Base-by-base conservation (phyloP, 1,140 invertebrate species). In the Andricus grossulariae region DNA sequence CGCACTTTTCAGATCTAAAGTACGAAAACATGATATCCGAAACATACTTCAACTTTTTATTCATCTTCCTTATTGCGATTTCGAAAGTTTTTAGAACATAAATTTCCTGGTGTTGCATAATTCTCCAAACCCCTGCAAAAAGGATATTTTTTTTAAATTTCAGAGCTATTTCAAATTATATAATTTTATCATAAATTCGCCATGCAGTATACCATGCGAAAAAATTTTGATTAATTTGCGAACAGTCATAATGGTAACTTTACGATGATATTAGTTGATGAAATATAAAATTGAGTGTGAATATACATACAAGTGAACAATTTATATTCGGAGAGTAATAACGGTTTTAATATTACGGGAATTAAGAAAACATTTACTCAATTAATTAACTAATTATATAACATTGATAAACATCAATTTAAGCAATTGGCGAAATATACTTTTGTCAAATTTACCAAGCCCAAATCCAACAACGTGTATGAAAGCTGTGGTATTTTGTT, bases 391-490 rank as follows among this genome's bases (percentile, higher is more conserved):
- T 60, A 66, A 51, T 74, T 51, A 70, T 70, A 60, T 71, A 66
- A 74, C 15, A 50, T 79, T 76, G 55, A 75, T 85, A 87, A 84
- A 80, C 84, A 81, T 16, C 87, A 92, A 91, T 90, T 84, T 91
- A 92, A 84, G 91, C 92, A 76, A 91, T 89, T 80, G 91, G 89
- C n/a, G 92, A 91, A 3, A 92, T 92, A 89, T 76, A 54, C 60
- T 39, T 66, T 66, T 74, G 11, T 77, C 80, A 83, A 86, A 90
- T 74, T 86, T 84, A 81, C 92, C 91, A 19, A 92, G 80, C 13
- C 91, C 91, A 55, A 92, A 88, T 19, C 91, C 91, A 10, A 92
- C 88, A 13, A 92, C 89, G 80, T 92, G 91, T 2, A 92, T 57
- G 77, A 91, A 92, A 6, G 92, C 91, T 18, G 86, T 91, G 0